These are phyloP conservation scores for Cardiocondyla obscurior DNA, from an alignment of 1,140 invertebrate genomes.

Conservation along the genomic window DNA sequence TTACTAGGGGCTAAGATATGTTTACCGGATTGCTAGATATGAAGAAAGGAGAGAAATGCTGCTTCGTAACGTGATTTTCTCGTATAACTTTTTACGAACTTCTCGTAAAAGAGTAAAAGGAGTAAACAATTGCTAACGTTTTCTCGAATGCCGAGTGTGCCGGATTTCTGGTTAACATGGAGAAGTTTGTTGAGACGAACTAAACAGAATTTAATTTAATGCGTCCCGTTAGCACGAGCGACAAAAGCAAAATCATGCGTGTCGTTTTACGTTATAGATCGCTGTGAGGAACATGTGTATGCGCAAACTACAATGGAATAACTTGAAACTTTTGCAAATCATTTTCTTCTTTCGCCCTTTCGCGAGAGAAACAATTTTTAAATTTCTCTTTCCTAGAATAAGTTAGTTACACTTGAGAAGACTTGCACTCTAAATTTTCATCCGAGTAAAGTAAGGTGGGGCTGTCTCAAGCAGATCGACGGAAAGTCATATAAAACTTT, in stretches of 20 bases:
- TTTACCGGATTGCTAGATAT: background rate
- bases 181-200: background rate
- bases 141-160: background rate
- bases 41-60: background rate
- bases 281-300: background rate
- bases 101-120: background rate
- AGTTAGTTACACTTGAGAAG: background rate
- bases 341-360: too few relatives aligned
- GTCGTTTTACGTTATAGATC: background rate
- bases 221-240: background rate
- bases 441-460: too few relatives aligned
- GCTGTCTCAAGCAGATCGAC: background rate
- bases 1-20: background rate
- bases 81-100: background rate
- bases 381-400: background rate
- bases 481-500: background rate
- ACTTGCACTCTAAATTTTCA: background rate
- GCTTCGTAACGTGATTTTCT: background rate
- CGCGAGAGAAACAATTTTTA: background rate
- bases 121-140: background rate
- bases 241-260: background rate
- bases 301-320: background rate
- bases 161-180: too few relatives aligned
- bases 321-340: too few relatives aligned
- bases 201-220: too few relatives aligned